Percentiles rank a stretch among this genome's conserved stretches.
Conservation (phyloP, 2,888 invertebrate species). For the Tiliacea aurago region DNA sequence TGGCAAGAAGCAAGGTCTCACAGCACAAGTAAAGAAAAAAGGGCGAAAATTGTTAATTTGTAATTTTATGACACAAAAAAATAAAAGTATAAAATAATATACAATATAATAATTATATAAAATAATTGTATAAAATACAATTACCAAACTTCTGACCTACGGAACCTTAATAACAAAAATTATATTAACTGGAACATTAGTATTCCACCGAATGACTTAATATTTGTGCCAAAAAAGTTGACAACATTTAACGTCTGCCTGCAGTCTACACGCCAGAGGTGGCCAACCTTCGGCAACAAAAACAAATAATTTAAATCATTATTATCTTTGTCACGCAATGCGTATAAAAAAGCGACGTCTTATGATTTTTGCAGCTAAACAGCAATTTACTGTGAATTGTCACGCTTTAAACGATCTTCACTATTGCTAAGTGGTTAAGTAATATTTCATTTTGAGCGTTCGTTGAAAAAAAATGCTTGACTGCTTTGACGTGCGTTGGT, state of each 20-base stretch:
- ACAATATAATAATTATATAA: no score
- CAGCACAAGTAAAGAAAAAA: no score
- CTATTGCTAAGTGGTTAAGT: constrained; percentile 16
- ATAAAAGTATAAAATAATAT: no score
- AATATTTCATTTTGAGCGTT: constrained; percentile 30
- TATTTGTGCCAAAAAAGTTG: constrained; percentile 20
- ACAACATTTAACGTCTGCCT: constrained; percentile 12
- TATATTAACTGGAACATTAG: not conserved
- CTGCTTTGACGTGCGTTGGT: not conserved
- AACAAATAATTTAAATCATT: constrained; percentile 37
- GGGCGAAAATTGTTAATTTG: no score
- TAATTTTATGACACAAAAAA: no score
- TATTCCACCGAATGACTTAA: not conserved
- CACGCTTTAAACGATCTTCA: constrained; percentile 37
- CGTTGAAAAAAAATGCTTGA: constrained; percentile 14
- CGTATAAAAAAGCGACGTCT: constrained; percentile 27
- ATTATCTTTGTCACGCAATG: constrained; percentile 47
- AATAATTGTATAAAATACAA: no score
- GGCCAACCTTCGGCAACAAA: constrained; percentile 35
- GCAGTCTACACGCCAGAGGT: constrained; percentile 36
- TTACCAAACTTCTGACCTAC: not conserved
- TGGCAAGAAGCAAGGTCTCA: no score
- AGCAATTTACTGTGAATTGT: constrained; percentile 35
- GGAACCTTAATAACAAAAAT: not conserved
- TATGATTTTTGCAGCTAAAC: constrained; percentile 19